Evolutionary conservation across 2,113 vertebrate genomes (phyloP), one percentile per base, ranked within the genome.

Genomic region (Poicephalus meyeri): DNA sequence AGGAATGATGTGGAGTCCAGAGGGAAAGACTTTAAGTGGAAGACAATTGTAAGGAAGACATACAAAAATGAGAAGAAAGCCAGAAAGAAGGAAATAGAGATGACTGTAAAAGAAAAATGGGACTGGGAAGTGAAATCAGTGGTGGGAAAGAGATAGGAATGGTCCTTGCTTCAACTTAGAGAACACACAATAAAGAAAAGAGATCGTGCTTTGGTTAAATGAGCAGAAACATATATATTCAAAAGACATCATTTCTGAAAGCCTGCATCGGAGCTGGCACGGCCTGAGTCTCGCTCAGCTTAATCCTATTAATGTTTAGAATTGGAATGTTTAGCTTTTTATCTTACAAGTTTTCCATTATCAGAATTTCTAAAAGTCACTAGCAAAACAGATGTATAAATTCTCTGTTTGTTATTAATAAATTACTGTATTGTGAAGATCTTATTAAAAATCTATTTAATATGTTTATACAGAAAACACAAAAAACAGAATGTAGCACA

Each of bases 401-500:
- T 25, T 91, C 21, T 72, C 33, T 97, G 69, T 95, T 96, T 94
- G 53, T 83, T 90, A 92, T 90, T 93, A 80, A 91, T 69, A 93
- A 95, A 92, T 85, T 5, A 72, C 10, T 89, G 31, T 46, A 91
- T 76, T 4, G 1, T 50, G 11, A 85, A 92, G 31, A 76, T 74
- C 44, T 91, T 89, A 89, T 25, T 17, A 92, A 94, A 89, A 93
- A 81, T 79, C 50, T 63, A 68, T 94, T 90, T 69, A 53, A 79
- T 80, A 49, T 91, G 69, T 93, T 95, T 90, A 94, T 65, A 81
- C 64, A 82, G 60, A 89, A 86, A 61, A 4, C 2, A 1, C 42
- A 92, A 93, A 95, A 95, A 95, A 29, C 86, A 96, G 77, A 91
- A 91, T 92, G 74, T 66, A 86, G 63, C 56, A 76, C 94, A 96